Percentiles rank a stretch among this genome's conserved stretches.
Conservation (phyloP, 2,797 vertebrate genomes). For the Catharus ustulatus region DNA sequence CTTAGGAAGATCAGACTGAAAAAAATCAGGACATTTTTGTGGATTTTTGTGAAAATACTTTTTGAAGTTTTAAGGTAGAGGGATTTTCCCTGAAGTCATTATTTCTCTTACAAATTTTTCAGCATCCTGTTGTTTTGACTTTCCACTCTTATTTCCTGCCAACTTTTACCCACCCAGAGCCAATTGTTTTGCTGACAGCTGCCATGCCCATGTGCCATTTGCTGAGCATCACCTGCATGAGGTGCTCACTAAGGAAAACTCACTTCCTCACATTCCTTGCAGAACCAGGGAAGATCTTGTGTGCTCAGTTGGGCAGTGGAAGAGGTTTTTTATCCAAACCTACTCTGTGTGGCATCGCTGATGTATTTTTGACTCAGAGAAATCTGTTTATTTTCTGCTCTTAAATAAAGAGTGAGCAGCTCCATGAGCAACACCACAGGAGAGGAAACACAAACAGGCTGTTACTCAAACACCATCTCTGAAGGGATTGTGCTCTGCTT, state of each 20-base stretch:
- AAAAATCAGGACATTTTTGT: background rate
- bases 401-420: background rate
- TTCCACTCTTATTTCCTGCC: background rate
- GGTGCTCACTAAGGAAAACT: background rate
- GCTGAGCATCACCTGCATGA: background rate
- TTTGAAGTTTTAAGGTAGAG: background rate
- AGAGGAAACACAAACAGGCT: background rate
- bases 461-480: background rate
- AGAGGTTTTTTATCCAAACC: background rate
- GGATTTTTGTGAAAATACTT: background rate
- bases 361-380: background rate
- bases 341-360: background rate
- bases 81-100: background rate
- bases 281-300: background rate
- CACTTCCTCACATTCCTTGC: background rate
- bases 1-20: background rate
- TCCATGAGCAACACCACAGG: fast-evolving
- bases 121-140: background rate
- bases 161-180: background rate
- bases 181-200: background rate
- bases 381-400: background rate
- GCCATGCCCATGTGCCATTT: background rate
- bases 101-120: background rate
- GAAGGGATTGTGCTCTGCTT: conserved; percentile 11
- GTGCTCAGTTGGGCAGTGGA: background rate